phyloP scores from a whole-genome alignment of 2,888 invertebrate genomes.

The Plutella xylostella region DNA sequence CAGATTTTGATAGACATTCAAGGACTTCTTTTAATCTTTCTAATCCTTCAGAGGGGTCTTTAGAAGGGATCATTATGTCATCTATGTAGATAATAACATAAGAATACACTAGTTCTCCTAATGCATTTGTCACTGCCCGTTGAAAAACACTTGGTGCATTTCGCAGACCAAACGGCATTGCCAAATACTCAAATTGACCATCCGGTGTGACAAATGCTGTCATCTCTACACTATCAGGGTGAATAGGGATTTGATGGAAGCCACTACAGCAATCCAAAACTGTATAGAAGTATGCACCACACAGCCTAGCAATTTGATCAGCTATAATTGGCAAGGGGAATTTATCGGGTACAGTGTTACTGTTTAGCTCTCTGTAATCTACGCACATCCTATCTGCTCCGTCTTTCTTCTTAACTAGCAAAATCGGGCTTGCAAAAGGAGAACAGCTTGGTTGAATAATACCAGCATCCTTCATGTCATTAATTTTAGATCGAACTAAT shows the following conservation, averaged over 20 bases:
- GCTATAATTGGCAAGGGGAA: background rate
- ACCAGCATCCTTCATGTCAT: background rate
- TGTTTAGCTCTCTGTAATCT: background rate
- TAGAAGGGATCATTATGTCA: background rate
- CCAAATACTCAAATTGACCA: background rate
- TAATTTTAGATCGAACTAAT: background rate
- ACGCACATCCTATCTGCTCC: background rate
- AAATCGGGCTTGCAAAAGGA: background rate
- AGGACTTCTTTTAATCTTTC: constrained; percentile 2
- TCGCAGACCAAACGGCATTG: constrained; percentile 17
- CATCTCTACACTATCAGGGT: background rate
- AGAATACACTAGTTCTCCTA: constrained; percentile 4
- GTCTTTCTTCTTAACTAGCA: background rate
- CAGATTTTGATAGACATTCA: background rate
- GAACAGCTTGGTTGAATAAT: background rate
- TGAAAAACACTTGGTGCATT: constrained; percentile 16
- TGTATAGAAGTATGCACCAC: background rate
- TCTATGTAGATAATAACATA: constrained; percentile 9
- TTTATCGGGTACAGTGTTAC: background rate
- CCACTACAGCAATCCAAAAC: background rate
- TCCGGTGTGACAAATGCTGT: constrained; percentile 1
- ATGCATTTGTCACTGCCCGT: constrained; percentile 13
- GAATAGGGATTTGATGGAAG: background rate
- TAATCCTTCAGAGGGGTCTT: background rate
- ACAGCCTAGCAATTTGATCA: background rate